Percentiles rank a stretch among this genome's conserved stretches.
Evolutionary conservation across 1,140 invertebrate genomes (phyloP).

Genomic region (Saccostrea cuccullata): DNA sequence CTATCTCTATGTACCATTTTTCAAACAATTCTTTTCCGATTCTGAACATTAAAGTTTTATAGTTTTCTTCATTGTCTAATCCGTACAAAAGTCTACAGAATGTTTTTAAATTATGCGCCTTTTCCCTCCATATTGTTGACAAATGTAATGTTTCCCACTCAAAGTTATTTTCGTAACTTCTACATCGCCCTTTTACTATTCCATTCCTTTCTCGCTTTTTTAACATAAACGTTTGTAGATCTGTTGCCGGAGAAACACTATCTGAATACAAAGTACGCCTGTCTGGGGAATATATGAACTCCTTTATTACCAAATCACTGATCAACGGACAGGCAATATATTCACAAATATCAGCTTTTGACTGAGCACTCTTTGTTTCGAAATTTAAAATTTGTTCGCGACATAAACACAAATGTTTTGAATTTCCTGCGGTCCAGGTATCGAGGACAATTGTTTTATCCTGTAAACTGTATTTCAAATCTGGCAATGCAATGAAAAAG

Average conservation of each 20-base stretch:
- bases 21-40: neutral
- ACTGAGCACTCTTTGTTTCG: neutral
- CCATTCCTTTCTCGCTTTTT: neutral
- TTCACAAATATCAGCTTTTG: neutral
- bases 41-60: neutral
- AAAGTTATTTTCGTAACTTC: neutral
- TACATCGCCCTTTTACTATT: neutral
- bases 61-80: neutral
- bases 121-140: neutral
- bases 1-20: neutral
- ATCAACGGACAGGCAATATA: neutral
- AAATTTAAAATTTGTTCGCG: neutral
- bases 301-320: neutral
- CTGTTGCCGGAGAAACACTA: neutral
- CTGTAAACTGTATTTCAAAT: neutral
- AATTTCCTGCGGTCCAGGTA: neutral
- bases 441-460: neutral
- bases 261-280: neutral
- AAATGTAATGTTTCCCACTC: neutral
- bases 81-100: neutral
- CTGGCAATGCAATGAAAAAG: neutral
- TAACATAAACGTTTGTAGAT: neutral
- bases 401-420: neutral
- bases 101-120: neutral
- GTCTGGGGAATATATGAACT: neutral